Evolutionary conservation across 2,888 invertebrate species (phyloP).

Genomic region (Cerceris rybyensis): DNA sequence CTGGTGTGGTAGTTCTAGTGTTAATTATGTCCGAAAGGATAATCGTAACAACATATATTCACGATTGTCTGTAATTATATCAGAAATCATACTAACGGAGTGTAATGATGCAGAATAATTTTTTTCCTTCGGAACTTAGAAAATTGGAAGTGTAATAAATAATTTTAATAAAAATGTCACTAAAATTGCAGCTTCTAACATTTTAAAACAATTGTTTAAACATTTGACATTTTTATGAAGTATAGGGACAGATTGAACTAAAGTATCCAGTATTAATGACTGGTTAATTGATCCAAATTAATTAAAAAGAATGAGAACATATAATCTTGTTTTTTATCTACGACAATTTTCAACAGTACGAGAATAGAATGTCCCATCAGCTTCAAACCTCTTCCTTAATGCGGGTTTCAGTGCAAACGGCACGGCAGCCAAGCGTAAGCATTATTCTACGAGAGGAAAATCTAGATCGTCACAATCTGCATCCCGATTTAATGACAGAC

Average conservation of each 20-base stretch:
- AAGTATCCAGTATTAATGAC: too few relatives aligned
- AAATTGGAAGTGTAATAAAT: too few relatives aligned
- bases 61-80: too few relatives aligned
- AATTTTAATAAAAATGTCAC: background rate
- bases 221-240: too few relatives aligned
- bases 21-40: too few relatives aligned
- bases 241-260: too few relatives aligned
- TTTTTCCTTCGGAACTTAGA: too few relatives aligned
- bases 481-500: slow-evolving; percentile 9
- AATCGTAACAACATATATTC: too few relatives aligned
- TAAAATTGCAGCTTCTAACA: background rate
- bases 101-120: too few relatives aligned
- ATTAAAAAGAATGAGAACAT: background rate
- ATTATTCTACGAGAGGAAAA: slow-evolving; percentile 18
- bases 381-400: slow-evolving; percentile 21
- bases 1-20: too few relatives aligned
- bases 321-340: background rate
- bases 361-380: background rate
- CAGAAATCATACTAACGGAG: too few relatives aligned
- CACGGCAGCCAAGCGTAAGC: slow-evolving; percentile 20
- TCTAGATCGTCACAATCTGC: background rate
- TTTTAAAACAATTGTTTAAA: background rate
- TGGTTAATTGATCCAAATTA: background rate
- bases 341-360: background rate
- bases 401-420: slow-evolving; percentile 28